Conservation (phyloP, 2,888 invertebrate species). For the Selenia dentaria region DNA sequence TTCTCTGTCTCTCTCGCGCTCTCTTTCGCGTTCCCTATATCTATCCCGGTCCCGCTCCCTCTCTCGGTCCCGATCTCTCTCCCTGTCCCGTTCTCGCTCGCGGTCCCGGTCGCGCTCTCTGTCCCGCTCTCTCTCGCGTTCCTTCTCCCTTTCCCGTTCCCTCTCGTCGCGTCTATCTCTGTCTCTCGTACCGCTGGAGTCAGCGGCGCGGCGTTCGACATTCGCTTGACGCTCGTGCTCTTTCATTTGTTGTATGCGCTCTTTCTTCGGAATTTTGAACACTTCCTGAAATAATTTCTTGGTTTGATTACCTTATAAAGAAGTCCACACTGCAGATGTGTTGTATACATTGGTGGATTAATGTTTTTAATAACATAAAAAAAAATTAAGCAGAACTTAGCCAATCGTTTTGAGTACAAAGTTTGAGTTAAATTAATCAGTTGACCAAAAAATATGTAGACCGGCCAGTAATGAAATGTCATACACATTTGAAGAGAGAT, state of each 20-base stretch:
- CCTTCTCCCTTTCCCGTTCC: slow-evolving; percentile 52
- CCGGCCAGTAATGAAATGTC: no score
- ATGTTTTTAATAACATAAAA: no score
- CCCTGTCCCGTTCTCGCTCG: slow-evolving; percentile 49
- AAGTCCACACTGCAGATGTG: no score
- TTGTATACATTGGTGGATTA: no score
- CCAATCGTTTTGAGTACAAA: no score
- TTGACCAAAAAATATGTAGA: no score
- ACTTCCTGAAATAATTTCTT: slow-evolving; percentile 76
- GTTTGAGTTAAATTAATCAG: no score
- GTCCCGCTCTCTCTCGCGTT: slow-evolving; percentile 52
- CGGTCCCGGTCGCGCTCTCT: slow-evolving; percentile 54
- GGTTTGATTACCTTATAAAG: no score
- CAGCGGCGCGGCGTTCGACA: slow-evolving; percentile 76
- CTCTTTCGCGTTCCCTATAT: slow-evolving; percentile 53
- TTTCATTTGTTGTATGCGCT: slow-evolving; percentile 97
- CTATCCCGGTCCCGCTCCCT: slow-evolving; percentile 55
- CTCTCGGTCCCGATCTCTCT: slow-evolving; percentile 49
- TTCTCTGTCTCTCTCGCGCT: slow-evolving; percentile 56
- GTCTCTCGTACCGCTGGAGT: slow-evolving; percentile 71
- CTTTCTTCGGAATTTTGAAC: slow-evolving; percentile 97
- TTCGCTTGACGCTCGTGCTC: slow-evolving; percentile 97
- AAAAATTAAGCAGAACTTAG: no score
- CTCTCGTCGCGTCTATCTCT: slow-evolving; percentile 49
- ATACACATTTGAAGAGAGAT: no score